These are phyloP conservation scores for Hydrozoanthus tunicans DNA, from an alignment of 64 coral and sea anemone species.

Conservation along the genomic window DNA sequence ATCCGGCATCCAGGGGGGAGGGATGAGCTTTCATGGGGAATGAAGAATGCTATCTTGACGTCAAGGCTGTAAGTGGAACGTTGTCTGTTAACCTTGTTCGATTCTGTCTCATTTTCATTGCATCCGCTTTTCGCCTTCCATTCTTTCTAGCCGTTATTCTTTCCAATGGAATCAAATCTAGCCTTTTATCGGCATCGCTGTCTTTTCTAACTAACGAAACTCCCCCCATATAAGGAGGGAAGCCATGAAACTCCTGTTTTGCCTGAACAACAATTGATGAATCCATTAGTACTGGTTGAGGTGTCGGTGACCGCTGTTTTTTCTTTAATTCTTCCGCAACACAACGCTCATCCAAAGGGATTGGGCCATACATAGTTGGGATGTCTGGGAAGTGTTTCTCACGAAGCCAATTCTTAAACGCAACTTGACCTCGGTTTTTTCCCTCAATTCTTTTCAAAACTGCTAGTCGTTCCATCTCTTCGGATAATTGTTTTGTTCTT, in stretches of 20 bases:
- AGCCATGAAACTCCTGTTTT: not conserved
- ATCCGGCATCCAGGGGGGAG: too few relatives aligned
- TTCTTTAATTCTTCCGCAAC: constrained; percentile 32
- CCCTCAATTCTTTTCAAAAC: constrained; percentile 67
- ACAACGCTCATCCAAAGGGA: constrained; percentile 67
- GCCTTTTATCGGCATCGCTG: constrained; percentile 52
- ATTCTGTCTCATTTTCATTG: constrained; percentile 23
- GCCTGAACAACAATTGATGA: constrained; percentile 41
- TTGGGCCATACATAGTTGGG: constrained; percentile 78
- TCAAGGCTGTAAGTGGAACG: too few relatives aligned
- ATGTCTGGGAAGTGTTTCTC: constrained; percentile 73
- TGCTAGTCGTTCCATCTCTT: constrained; percentile 71
- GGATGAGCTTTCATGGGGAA: too few relatives aligned
- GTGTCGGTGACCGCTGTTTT: constrained; percentile 24
- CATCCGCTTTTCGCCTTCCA: constrained; percentile 57
- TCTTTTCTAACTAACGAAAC: not conserved
- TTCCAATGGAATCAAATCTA: constrained; percentile 92
- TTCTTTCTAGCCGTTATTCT: constrained; percentile 71
- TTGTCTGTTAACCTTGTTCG: not conserved
- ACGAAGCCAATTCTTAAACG: constrained; percentile 72
- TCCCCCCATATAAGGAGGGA: constrained; percentile 4
- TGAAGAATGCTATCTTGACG: too few relatives aligned
- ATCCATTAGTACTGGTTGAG: not conserved
- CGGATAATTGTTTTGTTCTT: constrained; percentile 47
- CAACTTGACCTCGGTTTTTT: constrained; percentile 67